phyloP scores from a whole-genome alignment of 2,113 vertebrate genomes.

The Malurus cyaneus region DNA sequence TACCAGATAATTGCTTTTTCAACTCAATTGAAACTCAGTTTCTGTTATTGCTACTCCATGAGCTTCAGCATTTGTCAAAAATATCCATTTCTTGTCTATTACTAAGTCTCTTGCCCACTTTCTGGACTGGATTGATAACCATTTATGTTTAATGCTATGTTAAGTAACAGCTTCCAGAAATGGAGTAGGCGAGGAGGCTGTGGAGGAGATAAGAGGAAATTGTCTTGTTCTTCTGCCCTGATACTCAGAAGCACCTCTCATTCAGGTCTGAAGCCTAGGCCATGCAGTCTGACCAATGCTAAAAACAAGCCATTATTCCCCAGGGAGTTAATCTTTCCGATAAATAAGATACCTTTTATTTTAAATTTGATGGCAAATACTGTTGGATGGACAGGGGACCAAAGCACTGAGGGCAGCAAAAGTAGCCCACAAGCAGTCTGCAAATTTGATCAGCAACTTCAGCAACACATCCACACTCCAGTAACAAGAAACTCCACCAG shows the following conservation, averaged over 20 bases:
- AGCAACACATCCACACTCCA: not conserved
- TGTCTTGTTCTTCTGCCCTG: not conserved
- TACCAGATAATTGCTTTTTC: constrained; percentile 43
- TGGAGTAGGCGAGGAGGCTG: not conserved
- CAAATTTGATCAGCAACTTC: not conserved
- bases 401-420: not conserved
- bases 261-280: not conserved
- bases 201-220: not conserved
- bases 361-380: not conserved
- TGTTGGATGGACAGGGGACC: not conserved
- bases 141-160: not conserved
- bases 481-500: not conserved
- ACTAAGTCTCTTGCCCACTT: not conserved
- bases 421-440: not conserved
- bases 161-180: constrained; percentile 23
- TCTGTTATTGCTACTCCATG: not conserved
- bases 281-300: not conserved
- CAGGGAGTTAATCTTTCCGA: not conserved
- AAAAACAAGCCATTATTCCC: not conserved
- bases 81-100: not conserved
- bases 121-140: constrained; percentile 23
- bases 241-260: not conserved
- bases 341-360: not conserved
- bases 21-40: constrained; percentile 36
- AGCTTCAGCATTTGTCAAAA: constrained; percentile 33